Evolutionary conservation across 2,113 vertebrate species (phyloP).

Genomic region (Sphaerodactylus townsendi): DNA sequence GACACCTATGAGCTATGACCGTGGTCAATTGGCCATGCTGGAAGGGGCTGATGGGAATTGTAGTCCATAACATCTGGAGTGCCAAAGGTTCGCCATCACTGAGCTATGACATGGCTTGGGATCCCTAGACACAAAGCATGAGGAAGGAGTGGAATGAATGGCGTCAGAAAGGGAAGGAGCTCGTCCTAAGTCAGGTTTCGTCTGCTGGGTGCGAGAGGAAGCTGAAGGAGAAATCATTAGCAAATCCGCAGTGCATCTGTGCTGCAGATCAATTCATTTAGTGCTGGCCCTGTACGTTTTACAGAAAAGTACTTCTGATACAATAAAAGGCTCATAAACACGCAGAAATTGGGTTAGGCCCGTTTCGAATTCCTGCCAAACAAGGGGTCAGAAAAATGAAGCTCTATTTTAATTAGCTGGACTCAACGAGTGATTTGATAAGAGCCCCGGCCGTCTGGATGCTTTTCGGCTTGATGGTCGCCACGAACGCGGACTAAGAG

Average conservation of each 20-base stretch:
- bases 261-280: slow-evolving; percentile 97
- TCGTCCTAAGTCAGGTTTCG: slow-evolving; percentile 49
- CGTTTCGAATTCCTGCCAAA: slow-evolving; percentile 95
- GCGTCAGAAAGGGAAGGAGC: slow-evolving; percentile 51
- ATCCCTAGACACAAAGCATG: not conserved
- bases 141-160: slow-evolving; percentile 52
- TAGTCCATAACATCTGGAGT: too few relatives aligned
- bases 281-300: slow-evolving; percentile 93
- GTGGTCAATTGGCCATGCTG: too few relatives aligned
- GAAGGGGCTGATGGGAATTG: too few relatives aligned
- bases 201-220: slow-evolving; percentile 66
- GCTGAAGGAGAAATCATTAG: slow-evolving; percentile 83
- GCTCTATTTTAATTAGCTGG: slow-evolving; percentile 98
- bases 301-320: slow-evolving; percentile 96
- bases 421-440: slow-evolving; percentile 89
- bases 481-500: slow-evolving; percentile 84
- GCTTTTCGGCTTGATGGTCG: slow-evolving; percentile 87
- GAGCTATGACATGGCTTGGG: too few relatives aligned
- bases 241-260: slow-evolving; percentile 80
- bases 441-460: slow-evolving; percentile 85
- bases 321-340: slow-evolving; percentile 98
- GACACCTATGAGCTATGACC: too few relatives aligned
- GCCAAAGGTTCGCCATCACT: too few relatives aligned
- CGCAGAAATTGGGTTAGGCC: slow-evolving; percentile 94
- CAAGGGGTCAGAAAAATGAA: slow-evolving; percentile 94